These are phyloP conservation scores for Orius insidiosus DNA, from an alignment of 1,140 invertebrate genomes.

Conservation along the genomic window DNA sequence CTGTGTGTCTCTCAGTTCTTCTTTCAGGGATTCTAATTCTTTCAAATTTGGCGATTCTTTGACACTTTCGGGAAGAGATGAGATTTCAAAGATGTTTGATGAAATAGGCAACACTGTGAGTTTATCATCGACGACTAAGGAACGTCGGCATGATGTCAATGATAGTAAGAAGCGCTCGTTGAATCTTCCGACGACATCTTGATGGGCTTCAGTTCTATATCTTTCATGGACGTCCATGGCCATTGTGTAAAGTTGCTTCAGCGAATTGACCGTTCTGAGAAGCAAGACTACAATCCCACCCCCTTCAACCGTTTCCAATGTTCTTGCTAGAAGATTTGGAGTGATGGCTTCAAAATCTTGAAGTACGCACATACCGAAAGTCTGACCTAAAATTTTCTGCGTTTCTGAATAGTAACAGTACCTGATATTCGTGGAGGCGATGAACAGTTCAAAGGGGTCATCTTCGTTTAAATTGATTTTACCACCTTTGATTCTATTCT, in stretches of 20 bases:
- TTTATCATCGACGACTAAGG: slow-evolving; percentile 87
- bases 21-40: slow-evolving; percentile 53
- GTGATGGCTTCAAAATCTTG: slow-evolving; percentile 99
- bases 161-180: slow-evolving; percentile 94
- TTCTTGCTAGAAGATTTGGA: slow-evolving; percentile 93
- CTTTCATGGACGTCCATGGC: slow-evolving; percentile 97
- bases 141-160: slow-evolving; percentile 68
- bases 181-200: slow-evolving; percentile 82
- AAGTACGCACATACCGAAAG: slow-evolving; percentile 91
- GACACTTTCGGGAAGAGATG: slow-evolving; percentile 36
- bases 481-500: slow-evolving; percentile 76
- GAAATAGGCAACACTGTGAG: slow-evolving; percentile 84
- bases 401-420: slow-evolving; percentile 97
- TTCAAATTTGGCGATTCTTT: slow-evolving; percentile 28
- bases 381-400: slow-evolving; percentile 94
- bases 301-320: slow-evolving; percentile 96
- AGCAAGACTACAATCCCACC: slow-evolving; percentile 87
- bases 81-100: slow-evolving; percentile 66
- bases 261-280: slow-evolving; percentile 61
- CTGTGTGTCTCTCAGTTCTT: slow-evolving; percentile 68
- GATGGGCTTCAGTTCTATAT: slow-evolving; percentile 86
- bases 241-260: slow-evolving; percentile 91
- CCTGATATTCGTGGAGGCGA: slow-evolving; percentile 89
- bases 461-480: slow-evolving; percentile 86
- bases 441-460: slow-evolving; percentile 92